Percentiles rank a stretch among this genome's conserved stretches.
phyloP scores from a whole-genome alignment of 1,140 invertebrate genomes.

The Panulirus ornatus region DNA sequence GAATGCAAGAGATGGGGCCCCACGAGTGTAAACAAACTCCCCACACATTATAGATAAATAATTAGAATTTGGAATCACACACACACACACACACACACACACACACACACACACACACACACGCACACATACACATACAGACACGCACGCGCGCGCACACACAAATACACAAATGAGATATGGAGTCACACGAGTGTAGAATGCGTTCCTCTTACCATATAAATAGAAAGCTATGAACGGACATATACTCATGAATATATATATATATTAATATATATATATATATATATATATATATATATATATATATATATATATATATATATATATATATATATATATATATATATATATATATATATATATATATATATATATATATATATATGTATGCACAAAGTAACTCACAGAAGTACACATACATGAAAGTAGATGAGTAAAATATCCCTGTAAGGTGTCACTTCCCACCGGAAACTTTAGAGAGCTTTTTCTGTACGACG shows the following conservation, averaged over 20 bases:
- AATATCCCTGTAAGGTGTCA: too few relatives aligned
- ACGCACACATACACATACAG: conserved; percentile 16
- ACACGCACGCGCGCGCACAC: conserved; percentile 19
- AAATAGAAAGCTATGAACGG: neutral
- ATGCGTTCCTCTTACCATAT: neutral
- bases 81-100: neutral
- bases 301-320: conserved; percentile 1
- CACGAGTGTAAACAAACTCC: too few relatives aligned
- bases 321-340: neutral
- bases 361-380: neutral
- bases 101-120: neutral
- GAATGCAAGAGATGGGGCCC: too few relatives aligned
- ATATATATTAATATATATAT: neutral
- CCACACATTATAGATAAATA: too few relatives aligned
- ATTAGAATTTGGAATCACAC: neutral
- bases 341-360: neutral
- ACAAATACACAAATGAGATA: neutral
- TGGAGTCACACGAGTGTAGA: neutral
- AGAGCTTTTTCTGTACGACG: too few relatives aligned
- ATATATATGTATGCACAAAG: too few relatives aligned
- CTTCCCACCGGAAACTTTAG: too few relatives aligned
- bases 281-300: conserved; percentile 20
- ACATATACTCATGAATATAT: conserved; percentile 7
- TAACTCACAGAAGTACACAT: too few relatives aligned
- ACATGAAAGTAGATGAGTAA: too few relatives aligned